phyloP scores from a whole-genome alignment of 2,888 invertebrate genomes.

The Shargacucullia verbasci region DNA sequence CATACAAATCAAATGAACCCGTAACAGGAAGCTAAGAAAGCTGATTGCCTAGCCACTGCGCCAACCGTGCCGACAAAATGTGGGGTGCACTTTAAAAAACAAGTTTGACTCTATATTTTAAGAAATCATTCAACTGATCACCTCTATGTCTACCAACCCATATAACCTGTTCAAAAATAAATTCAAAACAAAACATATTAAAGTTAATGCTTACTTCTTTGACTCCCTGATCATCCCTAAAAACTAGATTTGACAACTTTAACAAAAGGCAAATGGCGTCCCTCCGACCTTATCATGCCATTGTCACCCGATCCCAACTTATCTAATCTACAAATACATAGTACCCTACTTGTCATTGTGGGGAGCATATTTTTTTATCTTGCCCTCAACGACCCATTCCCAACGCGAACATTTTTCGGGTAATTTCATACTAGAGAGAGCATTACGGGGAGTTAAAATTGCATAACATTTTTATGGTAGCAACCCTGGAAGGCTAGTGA shows the following conservation, averaged over 20 bases:
- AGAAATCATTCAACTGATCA: no score
- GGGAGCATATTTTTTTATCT: conserved; percentile 77
- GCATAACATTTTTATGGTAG: conserved; percentile 57
- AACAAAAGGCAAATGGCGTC: conserved; percentile 19
- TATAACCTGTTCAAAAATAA: no score
- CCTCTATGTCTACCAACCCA: no score
- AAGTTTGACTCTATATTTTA: no score
- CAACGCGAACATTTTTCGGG: conserved; percentile 59
- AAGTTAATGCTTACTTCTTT: neutral
- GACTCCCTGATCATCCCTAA: conserved; percentile 16
- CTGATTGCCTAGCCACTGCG: no score
- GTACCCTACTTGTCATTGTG: conserved; percentile 62
- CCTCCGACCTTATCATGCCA: conserved; percentile 36
- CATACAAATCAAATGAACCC: no score
- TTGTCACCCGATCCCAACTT: conserved; percentile 53
- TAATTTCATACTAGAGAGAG: conserved; percentile 66
- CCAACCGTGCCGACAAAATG: no score
- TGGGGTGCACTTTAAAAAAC: no score
- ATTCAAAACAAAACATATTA: no score
- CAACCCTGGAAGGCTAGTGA: conserved; percentile 23
- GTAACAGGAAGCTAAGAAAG: no score
- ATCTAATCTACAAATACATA: conserved; percentile 71
- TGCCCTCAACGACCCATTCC: conserved; percentile 60
- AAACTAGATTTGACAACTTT: conserved; percentile 30
- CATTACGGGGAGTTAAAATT: conserved; percentile 61